These are phyloP conservation scores for Thymelicus sylvestris DNA, from an alignment of 2,888 invertebrate genomes.

Conservation along the genomic window DNA sequence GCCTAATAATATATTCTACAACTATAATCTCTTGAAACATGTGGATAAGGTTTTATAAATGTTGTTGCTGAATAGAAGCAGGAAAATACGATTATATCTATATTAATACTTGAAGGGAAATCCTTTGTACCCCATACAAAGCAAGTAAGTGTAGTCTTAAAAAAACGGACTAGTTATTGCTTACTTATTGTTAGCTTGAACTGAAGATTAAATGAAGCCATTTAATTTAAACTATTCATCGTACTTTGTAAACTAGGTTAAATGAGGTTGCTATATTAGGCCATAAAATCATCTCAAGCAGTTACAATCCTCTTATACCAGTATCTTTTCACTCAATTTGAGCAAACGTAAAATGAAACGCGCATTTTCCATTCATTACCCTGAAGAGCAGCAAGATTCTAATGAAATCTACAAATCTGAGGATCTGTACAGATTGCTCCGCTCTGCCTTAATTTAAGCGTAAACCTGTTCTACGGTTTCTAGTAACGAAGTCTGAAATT, in stretches of 20 bases:
- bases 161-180: too few species aligned
- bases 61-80: too few species aligned
- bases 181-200: too few species aligned
- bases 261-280: background rate
- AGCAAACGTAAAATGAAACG: conserved; percentile 2
- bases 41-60: background rate
- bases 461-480: conserved; percentile 9
- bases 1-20: background rate
- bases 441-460: conserved; percentile 22
- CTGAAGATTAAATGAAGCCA: background rate
- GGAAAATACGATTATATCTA: too few species aligned
- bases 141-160: too few species aligned
- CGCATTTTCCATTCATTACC: conserved; percentile 16
- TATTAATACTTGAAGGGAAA: too few species aligned
- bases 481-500: background rate
- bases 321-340: background rate
- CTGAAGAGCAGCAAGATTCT: conserved; percentile 15
- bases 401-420: conserved; percentile 28
- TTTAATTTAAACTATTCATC: too few species aligned
- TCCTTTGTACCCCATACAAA: too few species aligned
- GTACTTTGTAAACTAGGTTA: too few species aligned
- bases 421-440: conserved; percentile 25
- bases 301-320: background rate
- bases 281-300: background rate
- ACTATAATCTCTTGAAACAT: background rate